Percentiles rank a stretch among this genome's conserved stretches.
phyloP scores from a whole-genome alignment of 2,888 invertebrate species.

The Troides aeacus region DNA sequence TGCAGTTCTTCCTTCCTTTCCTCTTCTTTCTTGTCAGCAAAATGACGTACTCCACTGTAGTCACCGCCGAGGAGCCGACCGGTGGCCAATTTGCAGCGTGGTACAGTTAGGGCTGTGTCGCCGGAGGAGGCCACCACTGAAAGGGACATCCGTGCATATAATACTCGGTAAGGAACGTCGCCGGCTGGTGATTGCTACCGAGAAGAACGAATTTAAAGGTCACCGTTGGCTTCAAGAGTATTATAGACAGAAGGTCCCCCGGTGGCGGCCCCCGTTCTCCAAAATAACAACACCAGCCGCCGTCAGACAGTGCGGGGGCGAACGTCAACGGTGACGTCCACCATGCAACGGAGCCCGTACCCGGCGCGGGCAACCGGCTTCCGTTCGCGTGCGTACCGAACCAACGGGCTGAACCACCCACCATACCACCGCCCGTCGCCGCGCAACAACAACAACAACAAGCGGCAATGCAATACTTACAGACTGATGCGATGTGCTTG shows the following conservation, averaged over 20 bases:
- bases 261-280: slow-evolving; percentile 68
- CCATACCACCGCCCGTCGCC: too few relatives aligned
- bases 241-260: slow-evolving; percentile 64
- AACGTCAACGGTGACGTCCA: too few relatives aligned
- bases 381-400: too few relatives aligned
- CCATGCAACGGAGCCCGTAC: background rate
- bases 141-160: slow-evolving; percentile 70
- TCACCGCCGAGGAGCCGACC: slow-evolving; percentile 34
- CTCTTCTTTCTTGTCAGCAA: slow-evolving; percentile 50
- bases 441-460: background rate
- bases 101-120: slow-evolving; percentile 44
- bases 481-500: slow-evolving; percentile 42
- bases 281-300: slow-evolving; percentile 64
- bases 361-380: too few relatives aligned
- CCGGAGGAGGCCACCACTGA: slow-evolving; percentile 48
- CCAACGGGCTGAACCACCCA: too few relatives aligned
- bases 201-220: slow-evolving; percentile 53
- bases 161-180: slow-evolving; percentile 57
- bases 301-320: background rate
- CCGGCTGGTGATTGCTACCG: slow-evolving; percentile 59
- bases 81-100: slow-evolving; percentile 49
- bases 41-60: slow-evolving; percentile 34
- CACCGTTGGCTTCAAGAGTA: slow-evolving; percentile 59
- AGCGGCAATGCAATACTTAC: slow-evolving; percentile 48
- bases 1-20: slow-evolving; percentile 37